Base-by-base conservation (phyloP, 2,797 vertebrate species). In the Scleropages formosus region DNA sequence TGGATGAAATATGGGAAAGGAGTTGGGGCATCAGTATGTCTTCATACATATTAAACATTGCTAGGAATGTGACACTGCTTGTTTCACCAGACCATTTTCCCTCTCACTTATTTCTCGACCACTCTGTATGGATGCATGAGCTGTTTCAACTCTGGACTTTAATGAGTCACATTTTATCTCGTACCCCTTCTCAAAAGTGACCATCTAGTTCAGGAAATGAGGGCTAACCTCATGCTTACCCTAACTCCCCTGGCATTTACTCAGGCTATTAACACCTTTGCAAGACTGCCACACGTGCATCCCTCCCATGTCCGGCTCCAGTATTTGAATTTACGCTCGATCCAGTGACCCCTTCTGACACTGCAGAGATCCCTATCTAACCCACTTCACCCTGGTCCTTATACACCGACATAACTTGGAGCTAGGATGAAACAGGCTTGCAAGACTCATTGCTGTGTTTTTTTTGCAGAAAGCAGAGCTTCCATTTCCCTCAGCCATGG, bases 161-260 rank as follows among this genome's bases (percentile, higher is more conserved):
- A 87, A 87, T 87, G 84, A 82, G 67, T 22, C 73, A 73, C 75
- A 73, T 79, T 81, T 78, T 80, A 20, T 10, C 22, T 49, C 84
- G 78, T 78, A 86, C 81, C 80, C 81, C 84, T 80, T 0, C 76
- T 82, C 87, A 83, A 89, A 90, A 90, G 89, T 78, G 78, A 88
- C 79, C 81, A 78, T 85, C 86, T 85, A 86, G 85, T 83, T 85
- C 85, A 88, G 90, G 87, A 91, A 92, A 90, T 89, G 78, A 91
- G 86, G 86, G 83, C 85, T 92, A 90, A 92, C 90, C 90, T 84
- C 71, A 80, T 80, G 79, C 85, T 85, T 87, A 89, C 86, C 83
- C 86, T 79, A 84, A 80, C 31, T 82, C 88, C 81, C 79, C 85
- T 82, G 86, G 84, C 88, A 87, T 87, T 84, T 78, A 84, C 88